These are phyloP conservation scores for Phaethornis superciliosus DNA, from an alignment of 2,113 vertebrate genomes.

Conservation along the genomic window DNA sequence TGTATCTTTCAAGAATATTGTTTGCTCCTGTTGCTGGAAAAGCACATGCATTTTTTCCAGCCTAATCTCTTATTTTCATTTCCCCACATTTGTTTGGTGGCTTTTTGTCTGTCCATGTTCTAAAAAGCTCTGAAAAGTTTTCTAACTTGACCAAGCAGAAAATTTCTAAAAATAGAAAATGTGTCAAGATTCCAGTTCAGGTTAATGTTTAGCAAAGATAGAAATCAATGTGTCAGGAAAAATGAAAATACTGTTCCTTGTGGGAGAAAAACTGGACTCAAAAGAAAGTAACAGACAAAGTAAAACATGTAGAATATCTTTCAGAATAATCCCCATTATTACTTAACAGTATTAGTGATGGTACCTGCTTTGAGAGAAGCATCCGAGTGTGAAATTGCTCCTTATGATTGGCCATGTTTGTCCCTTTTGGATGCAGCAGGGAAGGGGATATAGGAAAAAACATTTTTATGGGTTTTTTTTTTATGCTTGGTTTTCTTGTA, in stretches of 20 bases:
- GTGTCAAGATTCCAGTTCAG: not conserved
- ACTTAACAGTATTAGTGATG: not conserved
- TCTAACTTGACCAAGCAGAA: not conserved
- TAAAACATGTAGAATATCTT: not conserved
- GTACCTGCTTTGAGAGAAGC: not conserved
- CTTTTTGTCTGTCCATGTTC: not conserved
- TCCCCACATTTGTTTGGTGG: not conserved
- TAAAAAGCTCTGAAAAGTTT: not conserved
- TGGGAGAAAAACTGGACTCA: too few species aligned
- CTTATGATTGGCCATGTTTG: not conserved
- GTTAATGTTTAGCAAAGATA: not conserved
- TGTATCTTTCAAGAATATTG: not conserved
- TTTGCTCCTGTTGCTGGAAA: not conserved
- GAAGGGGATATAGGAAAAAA: not conserved
- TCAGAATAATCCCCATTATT: not conserved
- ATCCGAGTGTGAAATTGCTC: not conserved
- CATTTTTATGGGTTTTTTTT: not conserved
- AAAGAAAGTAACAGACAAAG: not conserved
- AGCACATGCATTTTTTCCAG: not conserved
- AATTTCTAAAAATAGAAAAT: not conserved
- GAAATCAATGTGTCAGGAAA: not conserved
- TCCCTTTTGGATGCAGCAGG: not conserved
- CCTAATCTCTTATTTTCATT: not conserved
- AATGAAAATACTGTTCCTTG: not conserved
- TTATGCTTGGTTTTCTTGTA: too few species aligned